Evolutionary conservation across 2,797 vertebrate genomes (phyloP).

Genomic region (Sebastes oblongus): DNA sequence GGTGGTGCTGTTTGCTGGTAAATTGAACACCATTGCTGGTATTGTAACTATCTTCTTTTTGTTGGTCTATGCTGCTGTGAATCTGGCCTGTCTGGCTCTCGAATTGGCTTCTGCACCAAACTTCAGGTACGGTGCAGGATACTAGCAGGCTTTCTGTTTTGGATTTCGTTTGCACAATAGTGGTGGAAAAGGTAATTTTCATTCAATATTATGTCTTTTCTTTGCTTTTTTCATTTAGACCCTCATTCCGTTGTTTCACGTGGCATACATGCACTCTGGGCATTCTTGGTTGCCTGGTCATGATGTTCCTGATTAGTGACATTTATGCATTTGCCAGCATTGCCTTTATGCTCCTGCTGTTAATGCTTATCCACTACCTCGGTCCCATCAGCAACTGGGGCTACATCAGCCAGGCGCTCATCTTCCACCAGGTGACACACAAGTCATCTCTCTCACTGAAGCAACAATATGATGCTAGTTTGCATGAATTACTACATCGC

Average conservation of each 20-base stretch:
- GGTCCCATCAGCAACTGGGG: constrained; percentile 87
- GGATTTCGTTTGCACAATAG: not conserved
- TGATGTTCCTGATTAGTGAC: constrained; percentile 87
- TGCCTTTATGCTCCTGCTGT: constrained; percentile 84
- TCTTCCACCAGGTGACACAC: constrained; percentile 84
- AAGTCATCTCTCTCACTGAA: not conserved
- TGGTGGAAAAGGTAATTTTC: not conserved
- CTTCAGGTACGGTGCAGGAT: constrained; percentile 76
- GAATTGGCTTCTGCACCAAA: constrained; percentile 90
- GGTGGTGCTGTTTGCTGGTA: constrained; percentile 82
- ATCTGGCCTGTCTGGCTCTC: constrained; percentile 86
- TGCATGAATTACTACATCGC: not conserved
- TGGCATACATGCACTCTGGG: constrained; percentile 87
- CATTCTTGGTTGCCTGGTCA: constrained; percentile 83
- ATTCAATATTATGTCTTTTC: not conserved
- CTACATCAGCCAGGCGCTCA: constrained; percentile 87
- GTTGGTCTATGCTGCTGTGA: constrained; percentile 86
- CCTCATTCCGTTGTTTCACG: constrained; percentile 84
- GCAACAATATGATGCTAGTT: no score
- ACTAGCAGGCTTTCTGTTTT: not conserved
- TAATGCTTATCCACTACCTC: constrained; percentile 84
- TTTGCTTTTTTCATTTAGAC: constrained; percentile 56
- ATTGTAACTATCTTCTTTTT: constrained; percentile 86
- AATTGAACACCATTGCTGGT: constrained; percentile 85
- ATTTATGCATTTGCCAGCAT: constrained; percentile 85